Percentiles rank a stretch among this genome's conserved stretches.
phyloP scores from a whole-genome alignment of 2,113 vertebrate genomes.

The Mugil cephalus region DNA sequence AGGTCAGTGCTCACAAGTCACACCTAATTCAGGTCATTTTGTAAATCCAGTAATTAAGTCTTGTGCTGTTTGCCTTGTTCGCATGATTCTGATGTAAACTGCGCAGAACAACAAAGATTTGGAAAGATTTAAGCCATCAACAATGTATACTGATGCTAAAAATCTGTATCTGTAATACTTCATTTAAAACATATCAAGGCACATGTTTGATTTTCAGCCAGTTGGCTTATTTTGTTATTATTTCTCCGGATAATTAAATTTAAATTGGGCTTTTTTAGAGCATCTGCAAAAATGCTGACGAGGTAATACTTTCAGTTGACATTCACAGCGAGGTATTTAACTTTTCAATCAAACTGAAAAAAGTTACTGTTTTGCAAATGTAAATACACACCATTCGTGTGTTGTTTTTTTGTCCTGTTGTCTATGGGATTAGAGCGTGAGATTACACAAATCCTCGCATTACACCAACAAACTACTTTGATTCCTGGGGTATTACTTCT shows the following conservation, averaged over 20 bases:
- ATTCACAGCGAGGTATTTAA: background rate
- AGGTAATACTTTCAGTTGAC: background rate
- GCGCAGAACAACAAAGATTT: background rate
- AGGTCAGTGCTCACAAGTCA: constrained; percentile 73
- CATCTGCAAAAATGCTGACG: background rate
- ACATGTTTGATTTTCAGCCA: background rate
- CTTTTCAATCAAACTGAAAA: background rate
- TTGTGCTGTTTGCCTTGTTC: constrained; percentile 16
- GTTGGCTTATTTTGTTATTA: constrained; percentile 1
- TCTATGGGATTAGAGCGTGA: background rate
- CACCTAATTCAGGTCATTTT: constrained; percentile 65
- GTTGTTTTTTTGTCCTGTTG: background rate
- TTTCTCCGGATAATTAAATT: background rate
- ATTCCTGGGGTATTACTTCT: constrained; percentile 18
- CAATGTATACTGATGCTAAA: background rate
- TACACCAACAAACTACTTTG: constrained; percentile 30
- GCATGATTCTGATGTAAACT: constrained; percentile 9
- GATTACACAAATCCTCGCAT: background rate
- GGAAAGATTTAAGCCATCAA: background rate
- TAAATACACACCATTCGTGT: background rate
- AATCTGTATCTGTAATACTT: no score
- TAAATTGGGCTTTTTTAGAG: background rate
- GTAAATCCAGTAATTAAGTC: constrained; percentile 50
- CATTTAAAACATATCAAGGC: no score
- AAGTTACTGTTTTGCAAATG: background rate